phyloP scores from a whole-genome alignment of 2,113 vertebrate species.

The Petrocephalus zakoni region DNA sequence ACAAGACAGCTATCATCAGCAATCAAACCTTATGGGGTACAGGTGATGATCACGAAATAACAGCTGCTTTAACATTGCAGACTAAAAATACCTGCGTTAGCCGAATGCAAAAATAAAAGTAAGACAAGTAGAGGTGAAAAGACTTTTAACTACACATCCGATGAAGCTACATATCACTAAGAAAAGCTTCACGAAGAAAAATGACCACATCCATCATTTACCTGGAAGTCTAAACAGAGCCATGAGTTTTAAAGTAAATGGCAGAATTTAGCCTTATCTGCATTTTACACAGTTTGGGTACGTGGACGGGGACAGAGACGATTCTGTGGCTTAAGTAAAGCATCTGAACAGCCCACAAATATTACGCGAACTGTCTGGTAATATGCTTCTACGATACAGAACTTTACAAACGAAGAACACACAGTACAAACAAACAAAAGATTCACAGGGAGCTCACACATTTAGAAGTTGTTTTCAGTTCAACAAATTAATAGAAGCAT shows the following conservation, averaged over 20 bases:
- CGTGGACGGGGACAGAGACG: background rate
- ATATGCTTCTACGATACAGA: slow-evolving; percentile 9
- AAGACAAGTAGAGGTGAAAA: background rate
- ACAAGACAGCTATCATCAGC: background rate
- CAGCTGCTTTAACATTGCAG: background rate
- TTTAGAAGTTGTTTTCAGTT: background rate
- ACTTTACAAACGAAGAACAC: background rate
- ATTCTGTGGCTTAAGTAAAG: background rate
- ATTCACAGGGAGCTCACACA: background rate
- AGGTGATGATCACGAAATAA: background rate
- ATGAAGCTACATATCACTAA: background rate
- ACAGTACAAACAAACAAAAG: background rate
- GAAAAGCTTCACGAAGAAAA: background rate
- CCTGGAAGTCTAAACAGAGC: background rate
- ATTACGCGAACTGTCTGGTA: background rate
- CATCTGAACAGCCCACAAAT: background rate
- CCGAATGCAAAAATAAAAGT: background rate
- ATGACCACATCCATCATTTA: background rate
- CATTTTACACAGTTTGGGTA: background rate
- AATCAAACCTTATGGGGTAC: background rate
- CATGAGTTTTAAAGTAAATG: background rate
- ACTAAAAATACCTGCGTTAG: background rate
- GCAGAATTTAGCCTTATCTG: background rate
- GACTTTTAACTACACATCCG: background rate
- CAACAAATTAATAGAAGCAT: slow-evolving; percentile 3